phyloP scores from a whole-genome alignment of 2,113 vertebrate genomes.

The Sarotherodon lohbergeri region DNA sequence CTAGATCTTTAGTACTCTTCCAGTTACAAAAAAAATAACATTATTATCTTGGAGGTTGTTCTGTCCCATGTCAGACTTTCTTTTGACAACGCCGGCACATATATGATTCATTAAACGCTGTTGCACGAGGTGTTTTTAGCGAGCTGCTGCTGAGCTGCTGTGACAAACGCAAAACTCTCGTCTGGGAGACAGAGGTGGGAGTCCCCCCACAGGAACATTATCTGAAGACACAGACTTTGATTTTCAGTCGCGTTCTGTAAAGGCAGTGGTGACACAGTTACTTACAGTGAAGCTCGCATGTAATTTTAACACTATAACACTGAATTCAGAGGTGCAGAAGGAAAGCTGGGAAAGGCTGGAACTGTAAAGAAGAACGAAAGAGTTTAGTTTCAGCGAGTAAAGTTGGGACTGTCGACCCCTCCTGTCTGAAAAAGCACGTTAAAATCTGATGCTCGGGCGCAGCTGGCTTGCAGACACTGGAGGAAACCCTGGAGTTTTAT shows the following conservation, averaged over 20 bases:
- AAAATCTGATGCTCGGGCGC: neutral
- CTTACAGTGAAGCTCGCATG: neutral
- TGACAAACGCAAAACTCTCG: neutral
- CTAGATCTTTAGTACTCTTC: neutral
- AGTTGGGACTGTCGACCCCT: neutral
- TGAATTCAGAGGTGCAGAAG: neutral
- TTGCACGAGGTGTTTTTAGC: rapidly evolving
- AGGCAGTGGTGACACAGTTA: neutral
- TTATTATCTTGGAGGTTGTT: neutral
- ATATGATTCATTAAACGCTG: neutral
- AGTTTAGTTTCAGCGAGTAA: neutral
- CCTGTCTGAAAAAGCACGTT: neutral
- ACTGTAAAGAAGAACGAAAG: neutral
- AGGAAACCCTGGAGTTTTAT: neutral
- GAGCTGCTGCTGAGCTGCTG: neutral
- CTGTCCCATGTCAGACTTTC: neutral
- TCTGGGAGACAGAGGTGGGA: neutral
- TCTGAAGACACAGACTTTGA: neutral
- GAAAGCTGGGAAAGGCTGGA: neutral
- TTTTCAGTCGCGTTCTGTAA: neutral
- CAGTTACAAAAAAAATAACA: neutral
- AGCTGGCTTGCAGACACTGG: neutral
- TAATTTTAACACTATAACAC: neutral
- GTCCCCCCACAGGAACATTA: neutral
- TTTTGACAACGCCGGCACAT: neutral